Base-by-base conservation (phyloP, 2,888 invertebrate genomes). In the Tetragonisca angustula region DNA sequence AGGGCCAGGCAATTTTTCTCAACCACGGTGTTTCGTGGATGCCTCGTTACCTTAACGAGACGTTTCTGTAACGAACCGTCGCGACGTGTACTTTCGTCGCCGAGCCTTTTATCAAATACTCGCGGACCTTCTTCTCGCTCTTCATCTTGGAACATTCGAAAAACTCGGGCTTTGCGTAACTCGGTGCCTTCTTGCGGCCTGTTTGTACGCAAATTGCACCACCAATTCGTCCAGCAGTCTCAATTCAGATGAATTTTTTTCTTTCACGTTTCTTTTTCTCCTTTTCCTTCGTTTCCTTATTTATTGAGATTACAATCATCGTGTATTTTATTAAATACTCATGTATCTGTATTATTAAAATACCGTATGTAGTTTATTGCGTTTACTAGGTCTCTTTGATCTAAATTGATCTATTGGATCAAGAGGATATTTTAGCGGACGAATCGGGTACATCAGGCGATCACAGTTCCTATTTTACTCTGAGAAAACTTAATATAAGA, bases 381-480 rank as follows among this genome's bases (percentile, higher is more conserved):
- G 52, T 52, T 52, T 52, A 21, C 43, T 43, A 59, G 11, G 32
- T 64, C 21, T 32, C 4, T 64, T 64, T 21, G 36, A 13, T 21
- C 15, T 65, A 15, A 65, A 65, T 36, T 36, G 13, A n/a, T 65
- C n/a, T 15, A n/a, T n/a, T 0, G 13, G 19, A 61, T 27, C 24
- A 9, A 17, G 61, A 50, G 72, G 27, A 50, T 80, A 69, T 70
- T 75, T 75, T 54, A 62, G 73, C 43, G 82, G 87, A 88, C 85
- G 83, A 89, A 88, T 76, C 76, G 85, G 81, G 92, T 93, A 92
- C 92, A 92, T 90, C 93, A 93, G 93, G 93, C 91, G 92, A 91
- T 91, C 91, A 93, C 93, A 93, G 93, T 93, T 93, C 93, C 93
- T 93, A 93, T 92, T 92, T 92, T 91, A 91, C 91, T 91, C 90